These are phyloP conservation scores for Crotophaga sulcirostris DNA, from an alignment of 2,113 vertebrate genomes.

Conservation along the genomic window DNA sequence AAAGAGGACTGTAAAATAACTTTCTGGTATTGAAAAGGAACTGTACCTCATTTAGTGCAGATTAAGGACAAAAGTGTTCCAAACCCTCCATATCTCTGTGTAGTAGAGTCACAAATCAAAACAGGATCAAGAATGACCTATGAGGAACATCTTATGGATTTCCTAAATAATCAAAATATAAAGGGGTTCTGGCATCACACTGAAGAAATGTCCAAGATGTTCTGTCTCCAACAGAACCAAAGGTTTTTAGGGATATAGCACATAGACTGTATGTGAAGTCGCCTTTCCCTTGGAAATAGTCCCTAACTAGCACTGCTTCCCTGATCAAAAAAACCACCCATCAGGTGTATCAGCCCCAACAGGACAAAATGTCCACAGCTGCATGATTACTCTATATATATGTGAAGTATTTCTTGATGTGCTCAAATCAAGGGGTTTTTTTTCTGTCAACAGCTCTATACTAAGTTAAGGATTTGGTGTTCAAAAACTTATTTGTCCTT, in stretches of 20 bases:
- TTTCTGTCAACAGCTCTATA: neutral
- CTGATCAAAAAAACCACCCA: neutral
- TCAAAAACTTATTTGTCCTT: neutral
- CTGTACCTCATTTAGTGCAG: neutral
- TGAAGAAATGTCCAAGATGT: neutral
- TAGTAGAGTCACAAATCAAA: neutral
- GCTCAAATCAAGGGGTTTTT: neutral
- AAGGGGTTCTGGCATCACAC: neutral
- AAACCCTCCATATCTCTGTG: neutral
- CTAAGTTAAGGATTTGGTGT: neutral
- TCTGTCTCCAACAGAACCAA: neutral
- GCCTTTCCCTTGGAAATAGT: neutral
- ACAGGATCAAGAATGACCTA: neutral
- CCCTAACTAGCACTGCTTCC: neutral
- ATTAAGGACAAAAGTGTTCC: neutral
- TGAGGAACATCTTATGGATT: neutral
- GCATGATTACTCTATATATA: neutral
- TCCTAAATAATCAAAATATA: neutral
- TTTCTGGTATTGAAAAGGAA: neutral
- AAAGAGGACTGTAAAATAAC: neutral
- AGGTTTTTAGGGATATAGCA: neutral
- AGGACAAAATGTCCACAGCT: neutral
- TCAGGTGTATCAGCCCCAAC: neutral
- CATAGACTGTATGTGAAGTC: neutral
- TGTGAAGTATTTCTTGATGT: neutral